These are phyloP conservation scores for Phalloptychus januarius DNA, from an alignment of 2,797 vertebrate species.

Conservation along the genomic window DNA sequence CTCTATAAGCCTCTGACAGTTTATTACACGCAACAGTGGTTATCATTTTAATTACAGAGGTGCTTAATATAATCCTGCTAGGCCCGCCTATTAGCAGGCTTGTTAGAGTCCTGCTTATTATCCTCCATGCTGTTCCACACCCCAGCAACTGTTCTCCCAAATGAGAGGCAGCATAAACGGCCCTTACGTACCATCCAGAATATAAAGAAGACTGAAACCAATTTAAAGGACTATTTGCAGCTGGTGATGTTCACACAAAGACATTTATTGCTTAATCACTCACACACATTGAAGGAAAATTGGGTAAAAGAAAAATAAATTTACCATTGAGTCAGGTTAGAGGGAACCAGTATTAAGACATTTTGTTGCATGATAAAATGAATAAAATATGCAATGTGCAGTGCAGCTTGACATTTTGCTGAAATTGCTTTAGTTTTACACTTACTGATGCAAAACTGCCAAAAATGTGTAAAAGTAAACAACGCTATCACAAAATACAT, in stretches of 20 bases:
- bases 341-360: background rate
- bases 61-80: conserved; percentile 55
- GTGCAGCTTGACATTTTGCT: background rate
- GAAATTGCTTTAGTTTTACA: background rate
- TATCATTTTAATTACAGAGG: conserved; percentile 60
- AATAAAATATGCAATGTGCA: background rate
- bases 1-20: conserved; percentile 35
- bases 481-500: background rate
- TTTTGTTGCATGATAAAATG: background rate
- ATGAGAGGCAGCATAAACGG: background rate
- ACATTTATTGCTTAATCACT: conserved; percentile 53
- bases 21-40: conserved; percentile 48
- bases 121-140: conserved; percentile 10
- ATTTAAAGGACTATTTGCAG: conserved; percentile 10
- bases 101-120: conserved; percentile 33
- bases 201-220: background rate
- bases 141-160: conserved; percentile 4
- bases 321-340: background rate
- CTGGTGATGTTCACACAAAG: conserved; percentile 25
- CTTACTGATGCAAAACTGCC: background rate
- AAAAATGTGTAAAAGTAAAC: background rate
- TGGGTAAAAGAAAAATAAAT: conserved; percentile 8
- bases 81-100: conserved; percentile 29
- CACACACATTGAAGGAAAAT: conserved; percentile 24
- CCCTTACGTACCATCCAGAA: background rate